Evolutionary conservation across 2,797 vertebrate species (phyloP).

Genomic region (Enteromius radiatus): DNA sequence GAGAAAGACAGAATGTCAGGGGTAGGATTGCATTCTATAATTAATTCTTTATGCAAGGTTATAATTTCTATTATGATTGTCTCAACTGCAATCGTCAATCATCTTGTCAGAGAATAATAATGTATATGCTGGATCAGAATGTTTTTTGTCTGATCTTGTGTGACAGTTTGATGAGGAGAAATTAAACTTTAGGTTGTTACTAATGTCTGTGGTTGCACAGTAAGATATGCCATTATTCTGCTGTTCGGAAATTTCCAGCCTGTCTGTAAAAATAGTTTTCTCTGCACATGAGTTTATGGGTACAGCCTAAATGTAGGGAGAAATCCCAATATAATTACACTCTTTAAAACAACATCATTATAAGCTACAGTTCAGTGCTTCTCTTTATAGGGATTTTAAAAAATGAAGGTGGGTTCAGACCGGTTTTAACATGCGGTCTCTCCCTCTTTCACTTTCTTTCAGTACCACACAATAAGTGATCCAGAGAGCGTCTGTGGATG

Average conservation of each 20-base stretch:
- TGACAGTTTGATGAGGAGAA: slow-evolving; percentile 44
- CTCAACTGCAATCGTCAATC: slow-evolving; percentile 40
- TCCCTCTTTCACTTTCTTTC: slow-evolving; percentile 37
- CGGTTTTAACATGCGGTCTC: slow-evolving; percentile 9
- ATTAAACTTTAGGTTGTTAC: slow-evolving; percentile 35
- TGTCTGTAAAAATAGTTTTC: slow-evolving; percentile 39
- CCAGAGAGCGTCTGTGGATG: slow-evolving; percentile 50
- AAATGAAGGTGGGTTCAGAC: slow-evolving; percentile 37
- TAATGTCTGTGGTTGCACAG: slow-evolving; percentile 35
- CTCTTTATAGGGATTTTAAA: slow-evolving; percentile 31
- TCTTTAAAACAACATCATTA: slow-evolving; percentile 34
- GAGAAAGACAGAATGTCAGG: slow-evolving; percentile 11
- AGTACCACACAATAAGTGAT: slow-evolving; percentile 65
- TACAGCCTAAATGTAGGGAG: slow-evolving; percentile 39
- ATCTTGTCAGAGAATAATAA: slow-evolving; percentile 20
- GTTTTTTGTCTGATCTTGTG: slow-evolving; percentile 27
- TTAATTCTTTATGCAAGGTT: slow-evolving; percentile 31
- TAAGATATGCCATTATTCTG: slow-evolving; percentile 11
- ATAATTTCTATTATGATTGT: slow-evolving; percentile 42
- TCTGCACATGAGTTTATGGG: background rate
- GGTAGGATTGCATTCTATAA: slow-evolving; percentile 3
- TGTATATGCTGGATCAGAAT: slow-evolving; percentile 7
- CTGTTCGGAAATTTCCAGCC: slow-evolving; percentile 32
- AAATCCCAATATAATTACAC: slow-evolving; percentile 32
- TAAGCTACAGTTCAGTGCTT: slow-evolving; percentile 24